Evolutionary conservation across 2,797 vertebrate species (phyloP).

Genomic region (Lophura swinhoii): DNA sequence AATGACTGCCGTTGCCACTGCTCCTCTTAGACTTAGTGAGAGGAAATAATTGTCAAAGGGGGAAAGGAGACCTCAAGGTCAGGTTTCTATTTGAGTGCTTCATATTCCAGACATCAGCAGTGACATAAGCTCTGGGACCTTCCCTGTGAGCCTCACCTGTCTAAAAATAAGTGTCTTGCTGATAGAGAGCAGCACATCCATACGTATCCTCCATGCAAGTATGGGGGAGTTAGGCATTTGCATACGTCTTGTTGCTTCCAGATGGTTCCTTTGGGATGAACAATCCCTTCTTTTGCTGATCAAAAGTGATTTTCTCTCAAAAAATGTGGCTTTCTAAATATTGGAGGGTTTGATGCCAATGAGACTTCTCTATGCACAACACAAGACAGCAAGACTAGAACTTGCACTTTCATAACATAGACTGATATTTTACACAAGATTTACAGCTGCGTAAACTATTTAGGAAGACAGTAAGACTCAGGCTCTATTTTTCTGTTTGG

Average conservation of each 20-base stretch:
- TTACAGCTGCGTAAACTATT: not conserved
- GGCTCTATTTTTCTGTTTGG: not conserved
- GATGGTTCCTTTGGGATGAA: not conserved
- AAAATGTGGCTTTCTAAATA: not conserved
- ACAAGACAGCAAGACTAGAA: not conserved
- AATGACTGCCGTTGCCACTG: not conserved
- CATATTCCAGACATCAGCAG: not conserved
- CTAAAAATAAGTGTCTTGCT: not conserved
- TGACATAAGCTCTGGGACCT: not conserved
- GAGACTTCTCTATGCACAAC: not conserved
- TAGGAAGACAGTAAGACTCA: not conserved
- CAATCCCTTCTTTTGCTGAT: not conserved
- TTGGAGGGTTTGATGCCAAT: not conserved
- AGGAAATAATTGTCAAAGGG: not conserved
- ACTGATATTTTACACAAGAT: not conserved
- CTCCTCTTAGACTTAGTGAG: not conserved
- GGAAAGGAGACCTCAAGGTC: not conserved
- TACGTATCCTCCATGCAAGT: accelerated
- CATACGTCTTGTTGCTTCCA: not conserved
- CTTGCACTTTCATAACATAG: not conserved
- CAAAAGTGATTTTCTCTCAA: not conserved
- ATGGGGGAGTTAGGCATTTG: not conserved
- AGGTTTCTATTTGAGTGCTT: not conserved
- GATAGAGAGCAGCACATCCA: not conserved
- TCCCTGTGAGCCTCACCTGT: not conserved